These are phyloP conservation scores for Lycorma delicatula DNA, from an alignment of 1,140 invertebrate species.

Conservation along the genomic window DNA sequence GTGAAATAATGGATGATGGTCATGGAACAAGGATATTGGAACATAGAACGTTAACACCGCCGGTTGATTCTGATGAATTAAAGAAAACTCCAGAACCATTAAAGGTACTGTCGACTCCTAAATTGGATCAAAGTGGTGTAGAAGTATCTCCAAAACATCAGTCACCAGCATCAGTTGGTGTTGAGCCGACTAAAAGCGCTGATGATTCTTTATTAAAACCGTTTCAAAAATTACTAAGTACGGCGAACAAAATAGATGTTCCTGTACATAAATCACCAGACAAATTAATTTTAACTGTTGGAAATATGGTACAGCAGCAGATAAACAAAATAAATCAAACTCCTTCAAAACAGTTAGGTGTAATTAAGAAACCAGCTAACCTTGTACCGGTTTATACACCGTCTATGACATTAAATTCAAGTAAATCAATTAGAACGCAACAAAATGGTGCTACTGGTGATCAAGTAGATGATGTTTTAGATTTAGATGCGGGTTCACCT, in stretches of 20 bases:
- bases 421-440: constrained; percentile 2
- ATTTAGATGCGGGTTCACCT: constrained; percentile 45
- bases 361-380: constrained; percentile 6
- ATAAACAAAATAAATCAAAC: background rate
- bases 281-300: constrained; percentile 7
- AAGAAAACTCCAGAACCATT: constrained; percentile 19
- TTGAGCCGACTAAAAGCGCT: constrained; percentile 1
- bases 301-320: constrained; percentile 15
- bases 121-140: constrained; percentile 1
- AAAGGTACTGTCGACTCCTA: constrained; percentile 14
- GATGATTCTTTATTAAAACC: constrained; percentile 11
- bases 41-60: constrained; percentile 16
- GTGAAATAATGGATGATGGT: constrained; percentile 1
- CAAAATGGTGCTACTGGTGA: constrained; percentile 21
- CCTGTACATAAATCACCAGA: constrained; percentile 18
- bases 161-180: constrained; percentile 34
- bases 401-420: constrained; percentile 13
- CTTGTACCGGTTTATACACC: constrained; percentile 10
- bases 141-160: constrained; percentile 28
- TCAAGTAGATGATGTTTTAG: constrained; percentile 21
- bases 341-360: background rate
- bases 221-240: constrained; percentile 11
- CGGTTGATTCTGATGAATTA: constrained; percentile 14
- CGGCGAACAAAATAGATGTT: constrained; percentile 11
- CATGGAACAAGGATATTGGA: constrained; percentile 1